These are phyloP conservation scores for Scophthalmus maximus DNA, from an alignment of 2,113 vertebrate species.

Conservation along the genomic window DNA sequence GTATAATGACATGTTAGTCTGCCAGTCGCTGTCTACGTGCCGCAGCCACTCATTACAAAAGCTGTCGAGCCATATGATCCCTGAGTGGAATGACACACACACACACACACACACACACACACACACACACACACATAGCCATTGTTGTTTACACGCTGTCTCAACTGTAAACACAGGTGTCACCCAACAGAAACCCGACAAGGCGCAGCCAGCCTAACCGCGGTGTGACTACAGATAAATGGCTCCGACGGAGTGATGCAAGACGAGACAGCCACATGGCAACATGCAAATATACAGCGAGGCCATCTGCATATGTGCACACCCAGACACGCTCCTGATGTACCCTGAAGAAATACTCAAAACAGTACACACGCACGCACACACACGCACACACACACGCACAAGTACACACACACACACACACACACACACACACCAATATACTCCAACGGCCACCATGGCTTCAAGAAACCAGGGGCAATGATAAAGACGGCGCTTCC, in stretches of 20 bases:
- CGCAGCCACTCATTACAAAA: conserved; percentile 69
- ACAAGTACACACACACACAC: background rate
- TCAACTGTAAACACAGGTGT: conserved; percentile 75
- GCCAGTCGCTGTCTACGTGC: conserved; percentile 66
- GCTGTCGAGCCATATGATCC: conserved; percentile 63
- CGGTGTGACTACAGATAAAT: conserved; percentile 30
- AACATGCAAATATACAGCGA: conserved; percentile 50
- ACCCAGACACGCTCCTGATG: background rate
- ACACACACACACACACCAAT: conserved; percentile 4
- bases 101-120: conserved; percentile 9
- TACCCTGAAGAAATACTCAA: too few species aligned
- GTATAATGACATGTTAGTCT: conserved; percentile 68
- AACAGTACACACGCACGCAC: background rate
- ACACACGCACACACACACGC: conserved; percentile 1
- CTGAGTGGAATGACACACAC: conserved; percentile 29
- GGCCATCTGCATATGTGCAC: conserved; percentile 9
- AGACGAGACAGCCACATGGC: conserved; percentile 44
- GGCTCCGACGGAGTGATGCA: conserved; percentile 19
- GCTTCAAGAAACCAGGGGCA: conserved; percentile 36
- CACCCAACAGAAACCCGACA: conserved; percentile 47
- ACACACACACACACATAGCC: conserved; percentile 21
- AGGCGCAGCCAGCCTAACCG: conserved; percentile 39
- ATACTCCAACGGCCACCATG: conserved; percentile 1
- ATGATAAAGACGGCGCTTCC: conserved; percentile 56
- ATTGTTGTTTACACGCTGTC: conserved; percentile 60